phyloP scores from a whole-genome alignment of 2,888 invertebrate genomes.

The Drosophila niveifrons region DNA sequence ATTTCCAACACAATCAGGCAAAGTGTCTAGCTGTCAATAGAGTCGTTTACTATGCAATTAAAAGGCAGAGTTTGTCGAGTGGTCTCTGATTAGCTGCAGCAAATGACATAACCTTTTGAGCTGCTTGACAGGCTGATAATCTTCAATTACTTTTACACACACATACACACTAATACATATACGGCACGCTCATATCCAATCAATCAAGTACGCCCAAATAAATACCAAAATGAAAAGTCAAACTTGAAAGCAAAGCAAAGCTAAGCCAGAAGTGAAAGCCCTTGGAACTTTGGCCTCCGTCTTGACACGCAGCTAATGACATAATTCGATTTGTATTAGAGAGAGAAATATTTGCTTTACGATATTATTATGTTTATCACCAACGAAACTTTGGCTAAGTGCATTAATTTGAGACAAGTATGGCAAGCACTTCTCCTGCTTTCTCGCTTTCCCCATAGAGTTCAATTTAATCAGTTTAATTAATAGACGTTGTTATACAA shows the following conservation, averaged over 20 bases:
- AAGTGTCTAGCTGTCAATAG: background rate
- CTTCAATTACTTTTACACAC: slow-evolving; percentile 8
- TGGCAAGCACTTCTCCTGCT: slow-evolving; percentile 6
- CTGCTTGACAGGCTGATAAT: slow-evolving; percentile 9
- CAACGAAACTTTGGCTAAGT: slow-evolving; percentile 41
- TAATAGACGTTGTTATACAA: slow-evolving; percentile 46
- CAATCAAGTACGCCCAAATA: slow-evolving; percentile 29
- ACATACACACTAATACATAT: slow-evolving; percentile 5
- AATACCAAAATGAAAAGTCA: slow-evolving; percentile 22
- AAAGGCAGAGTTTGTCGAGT: background rate
- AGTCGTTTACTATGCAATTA: slow-evolving; percentile 17
- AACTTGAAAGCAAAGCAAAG: slow-evolving; percentile 16
- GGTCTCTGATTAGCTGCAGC: slow-evolving; percentile 42
- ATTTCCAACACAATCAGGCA: background rate
- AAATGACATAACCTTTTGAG: slow-evolving; percentile 25
- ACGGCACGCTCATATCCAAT: slow-evolving; percentile 26
- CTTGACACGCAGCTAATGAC: slow-evolving; percentile 41
- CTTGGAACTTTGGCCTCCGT: slow-evolving; percentile 9
- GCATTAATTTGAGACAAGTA: slow-evolving; percentile 55
- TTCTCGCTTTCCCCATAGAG: slow-evolving; percentile 18
- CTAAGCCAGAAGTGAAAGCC: background rate
- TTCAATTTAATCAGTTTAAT: slow-evolving; percentile 75
- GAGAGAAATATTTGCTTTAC: slow-evolving; percentile 30
- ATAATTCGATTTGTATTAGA: slow-evolving; percentile 60
- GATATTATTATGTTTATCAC: slow-evolving; percentile 51